These are phyloP conservation scores for Pachydiplax longipennis DNA, from an alignment of 2,888 invertebrate genomes.

Conservation along the genomic window DNA sequence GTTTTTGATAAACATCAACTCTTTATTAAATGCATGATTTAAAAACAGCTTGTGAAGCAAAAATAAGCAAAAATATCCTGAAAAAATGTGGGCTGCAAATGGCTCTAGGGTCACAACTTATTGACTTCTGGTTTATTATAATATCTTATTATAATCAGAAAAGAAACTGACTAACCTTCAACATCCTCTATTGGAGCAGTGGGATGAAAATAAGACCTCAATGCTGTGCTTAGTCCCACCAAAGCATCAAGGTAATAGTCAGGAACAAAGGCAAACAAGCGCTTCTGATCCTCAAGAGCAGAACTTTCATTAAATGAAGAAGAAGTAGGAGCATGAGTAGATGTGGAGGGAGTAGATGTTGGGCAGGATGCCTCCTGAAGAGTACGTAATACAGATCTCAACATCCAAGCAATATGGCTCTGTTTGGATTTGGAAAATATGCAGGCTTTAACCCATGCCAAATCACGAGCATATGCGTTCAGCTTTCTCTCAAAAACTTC, in stretches of 20 bases:
- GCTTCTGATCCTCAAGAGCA: constrained; percentile 67
- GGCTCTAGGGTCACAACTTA: too few species aligned
- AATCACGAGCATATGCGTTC: constrained; percentile 69
- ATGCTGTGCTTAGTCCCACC: constrained; percentile 69
- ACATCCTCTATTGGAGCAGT: constrained; percentile 66
- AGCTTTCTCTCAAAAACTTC: constrained; percentile 68
- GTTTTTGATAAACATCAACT: too few species aligned
- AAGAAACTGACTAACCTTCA: constrained; percentile 65
- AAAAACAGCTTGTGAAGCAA: too few species aligned
- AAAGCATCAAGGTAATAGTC: constrained; percentile 76
- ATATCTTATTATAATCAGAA: background rate
- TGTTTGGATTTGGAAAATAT: constrained; percentile 72
- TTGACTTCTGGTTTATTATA: background rate
- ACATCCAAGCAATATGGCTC: constrained; percentile 67
- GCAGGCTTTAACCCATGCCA: constrained; percentile 74
- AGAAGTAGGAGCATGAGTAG: background rate
- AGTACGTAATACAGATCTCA: constrained; percentile 68
- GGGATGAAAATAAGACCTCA: constrained; percentile 72
- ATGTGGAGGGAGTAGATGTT: background rate
- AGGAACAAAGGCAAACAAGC: constrained; percentile 73
- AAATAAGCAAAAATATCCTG: too few species aligned
- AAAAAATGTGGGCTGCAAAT: too few species aligned
- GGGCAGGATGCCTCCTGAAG: constrained; percentile 54
- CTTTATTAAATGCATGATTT: too few species aligned
- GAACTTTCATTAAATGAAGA: constrained; percentile 55